Percentiles rank a stretch among this genome's conserved stretches.
Evolutionary conservation across 2,113 vertebrate genomes (phyloP).

Genomic region (Platichthys stellatus): DNA sequence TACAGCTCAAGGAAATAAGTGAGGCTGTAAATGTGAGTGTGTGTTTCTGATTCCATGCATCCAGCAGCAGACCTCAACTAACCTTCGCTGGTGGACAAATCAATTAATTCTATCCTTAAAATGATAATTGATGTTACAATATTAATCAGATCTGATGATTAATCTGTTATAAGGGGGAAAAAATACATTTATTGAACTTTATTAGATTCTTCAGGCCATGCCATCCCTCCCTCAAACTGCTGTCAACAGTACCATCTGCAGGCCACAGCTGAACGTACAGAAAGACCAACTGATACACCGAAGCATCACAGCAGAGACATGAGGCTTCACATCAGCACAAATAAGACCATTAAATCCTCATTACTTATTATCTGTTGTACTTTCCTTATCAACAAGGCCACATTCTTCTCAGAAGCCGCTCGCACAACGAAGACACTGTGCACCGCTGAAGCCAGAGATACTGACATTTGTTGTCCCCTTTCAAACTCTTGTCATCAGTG

Average conservation of each 20-base stretch:
- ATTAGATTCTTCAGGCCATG: no score
- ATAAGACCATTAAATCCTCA: slow-evolving; percentile 18
- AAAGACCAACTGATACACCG: not conserved
- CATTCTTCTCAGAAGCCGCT: slow-evolving; percentile 61
- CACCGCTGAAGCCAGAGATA: slow-evolving; percentile 34
- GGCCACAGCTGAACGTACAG: slow-evolving; percentile 15
- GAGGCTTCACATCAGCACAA: not conserved
- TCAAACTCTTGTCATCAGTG: slow-evolving; percentile 58
- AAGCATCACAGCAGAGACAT: not conserved
- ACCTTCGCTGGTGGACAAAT: no score
- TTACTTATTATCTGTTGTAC: slow-evolving; percentile 34
- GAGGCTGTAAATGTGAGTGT: not conserved
- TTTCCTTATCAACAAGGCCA: slow-evolving; percentile 72
- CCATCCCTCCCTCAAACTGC: not conserved
- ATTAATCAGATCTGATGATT: no score
- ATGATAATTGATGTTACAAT: no score
- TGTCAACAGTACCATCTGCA: slow-evolving; percentile 70
- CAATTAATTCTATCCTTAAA: no score
- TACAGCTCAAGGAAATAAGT: no score
- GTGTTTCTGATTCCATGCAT: not conserved
- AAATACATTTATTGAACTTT: not conserved
- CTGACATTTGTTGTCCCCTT: slow-evolving; percentile 37
- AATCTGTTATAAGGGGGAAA: not conserved
- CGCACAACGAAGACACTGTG: slow-evolving; percentile 49
- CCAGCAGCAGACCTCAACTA: not conserved